Evolutionary conservation across 2,113 vertebrate species (phyloP).

Genomic region (Vanacampus margaritifer): DNA sequence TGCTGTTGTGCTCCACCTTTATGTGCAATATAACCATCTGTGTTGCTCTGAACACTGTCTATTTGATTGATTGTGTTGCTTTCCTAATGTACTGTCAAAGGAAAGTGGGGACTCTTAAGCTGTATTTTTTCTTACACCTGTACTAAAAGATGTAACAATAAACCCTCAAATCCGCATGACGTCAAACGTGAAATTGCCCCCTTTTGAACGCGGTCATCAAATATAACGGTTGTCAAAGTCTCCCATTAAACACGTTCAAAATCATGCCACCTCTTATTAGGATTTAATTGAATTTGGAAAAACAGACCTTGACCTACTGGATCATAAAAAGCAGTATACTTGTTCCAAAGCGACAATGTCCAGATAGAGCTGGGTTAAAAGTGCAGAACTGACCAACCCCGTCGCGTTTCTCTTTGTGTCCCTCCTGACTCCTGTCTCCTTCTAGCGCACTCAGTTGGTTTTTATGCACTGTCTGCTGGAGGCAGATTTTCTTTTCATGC

Average conservation of each 20-base stretch:
- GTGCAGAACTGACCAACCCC: slow-evolving; percentile 2
- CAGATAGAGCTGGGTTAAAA: not conserved
- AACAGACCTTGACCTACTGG: not conserved
- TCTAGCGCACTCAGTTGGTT: not conserved
- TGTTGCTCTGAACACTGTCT: not conserved
- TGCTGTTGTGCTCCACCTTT: not conserved
- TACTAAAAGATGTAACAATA: slow-evolving; percentile 1
- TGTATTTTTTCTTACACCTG: not conserved
- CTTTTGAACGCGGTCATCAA: not conserved
- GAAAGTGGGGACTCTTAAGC: not conserved
- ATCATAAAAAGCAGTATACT: not conserved
- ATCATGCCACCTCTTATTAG: not conserved
- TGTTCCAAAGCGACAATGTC: not conserved
- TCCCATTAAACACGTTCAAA: not conserved
- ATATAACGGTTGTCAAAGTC: not conserved
- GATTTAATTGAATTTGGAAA: not conserved
- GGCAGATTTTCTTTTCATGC: slow-evolving; percentile 1
- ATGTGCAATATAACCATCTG: not conserved
- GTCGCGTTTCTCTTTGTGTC: not conserved
- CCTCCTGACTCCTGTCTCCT: not conserved
- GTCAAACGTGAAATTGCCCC: slow-evolving; percentile 1
- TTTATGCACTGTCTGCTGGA: not conserved
- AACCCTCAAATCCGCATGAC: not conserved
- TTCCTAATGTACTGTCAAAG: not conserved
- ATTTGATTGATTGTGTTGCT: slow-evolving; percentile 4